Evolutionary conservation across 2,113 vertebrate genomes (phyloP), one percentile per base, ranked within the genome.

Genomic region (Corythornis madagascariensis): DNA sequence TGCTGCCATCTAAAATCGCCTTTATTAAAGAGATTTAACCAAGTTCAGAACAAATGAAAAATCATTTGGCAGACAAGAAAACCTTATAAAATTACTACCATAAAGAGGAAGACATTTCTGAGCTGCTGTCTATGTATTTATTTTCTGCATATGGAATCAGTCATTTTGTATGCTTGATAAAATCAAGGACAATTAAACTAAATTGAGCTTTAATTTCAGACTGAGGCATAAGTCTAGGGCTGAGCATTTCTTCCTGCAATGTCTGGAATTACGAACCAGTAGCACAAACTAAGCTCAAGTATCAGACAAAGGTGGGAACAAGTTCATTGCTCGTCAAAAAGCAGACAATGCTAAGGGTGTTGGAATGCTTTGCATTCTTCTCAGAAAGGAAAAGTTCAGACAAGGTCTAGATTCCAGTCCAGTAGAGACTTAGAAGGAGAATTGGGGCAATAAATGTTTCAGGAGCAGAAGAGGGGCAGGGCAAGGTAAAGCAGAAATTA

Each of bases 201-300:
- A 97, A 98, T 95, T 97, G 97, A 97, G 97, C 95, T 97, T 98
- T 97, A 97, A 97, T 97, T 97, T 97, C 94, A 97, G 95, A 95
- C 91, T 89, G 90, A 95, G 94, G 94, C 94, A 86, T 93, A 83
- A n/a, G 80, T 96, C 96, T 97, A 95, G 0, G 19, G 76, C 89
- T 81, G 65, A 97, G 96, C 91, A 93, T 94, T 95, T 96, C 94
- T 96, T 97, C 95, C 95, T 89, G 92, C 94, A 93, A 42, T 83
- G 93, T 96, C 92, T 96, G 89, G 97, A 97, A 97, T 98, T 89
- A 90, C 95, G 95, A 93, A 97, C 91, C 93, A 94, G 91, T 83
- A 95, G 76, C 42, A n/a, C 38, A 85, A 96, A 69, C 85, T 92
- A 77, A 93, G 79, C 35, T 31, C 74, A 97, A 89, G 69, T 84